These are phyloP conservation scores for Chesias legatella DNA, from an alignment of 2,888 invertebrate genomes.

Conservation along the genomic window DNA sequence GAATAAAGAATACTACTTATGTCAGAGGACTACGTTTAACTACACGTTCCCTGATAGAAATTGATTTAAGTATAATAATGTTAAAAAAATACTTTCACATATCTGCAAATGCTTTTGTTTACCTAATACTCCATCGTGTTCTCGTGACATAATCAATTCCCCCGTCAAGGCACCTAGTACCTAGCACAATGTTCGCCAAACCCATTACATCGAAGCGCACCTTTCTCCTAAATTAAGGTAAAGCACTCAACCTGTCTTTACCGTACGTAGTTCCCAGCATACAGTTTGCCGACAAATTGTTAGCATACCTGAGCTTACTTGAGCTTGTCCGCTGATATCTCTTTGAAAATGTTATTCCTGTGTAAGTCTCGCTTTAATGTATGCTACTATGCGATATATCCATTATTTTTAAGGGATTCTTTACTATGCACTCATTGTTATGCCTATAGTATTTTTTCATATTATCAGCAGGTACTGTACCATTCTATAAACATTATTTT, in stretches of 20 bases:
- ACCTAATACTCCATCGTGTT: constrained; percentile 8
- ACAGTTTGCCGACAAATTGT: constrained; percentile 30
- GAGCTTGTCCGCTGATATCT: constrained; percentile 7
- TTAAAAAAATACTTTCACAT: too few species aligned
- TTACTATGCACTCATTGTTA: too few species aligned
- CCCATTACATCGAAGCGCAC: constrained; percentile 14
- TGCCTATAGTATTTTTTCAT: too few species aligned
- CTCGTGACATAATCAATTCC: constrained; percentile 14
- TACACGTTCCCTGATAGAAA: too few species aligned
- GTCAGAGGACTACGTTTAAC: too few species aligned
- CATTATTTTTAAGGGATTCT: too few species aligned
- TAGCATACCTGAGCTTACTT: constrained; percentile 24
- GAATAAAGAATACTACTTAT: too few species aligned
- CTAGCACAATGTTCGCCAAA: constrained; percentile 8
- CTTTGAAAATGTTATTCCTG: constrained; percentile 1
- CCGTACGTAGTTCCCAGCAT: constrained; percentile 12
- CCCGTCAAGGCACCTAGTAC: constrained; percentile 5
- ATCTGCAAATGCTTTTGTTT: constrained; percentile 4
- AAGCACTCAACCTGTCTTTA: constrained; percentile 18
- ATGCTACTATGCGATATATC: too few species aligned
- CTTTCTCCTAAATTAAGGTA: constrained; percentile 24
- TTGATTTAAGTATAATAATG: too few species aligned
- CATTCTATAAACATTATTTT: too few species aligned
- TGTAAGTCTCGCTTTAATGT: neutral
- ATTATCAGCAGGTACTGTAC: too few species aligned